These are phyloP conservation scores for Bufotes viridis DNA, from an alignment of 2,797 vertebrate genomes.

Conservation along the genomic window DNA sequence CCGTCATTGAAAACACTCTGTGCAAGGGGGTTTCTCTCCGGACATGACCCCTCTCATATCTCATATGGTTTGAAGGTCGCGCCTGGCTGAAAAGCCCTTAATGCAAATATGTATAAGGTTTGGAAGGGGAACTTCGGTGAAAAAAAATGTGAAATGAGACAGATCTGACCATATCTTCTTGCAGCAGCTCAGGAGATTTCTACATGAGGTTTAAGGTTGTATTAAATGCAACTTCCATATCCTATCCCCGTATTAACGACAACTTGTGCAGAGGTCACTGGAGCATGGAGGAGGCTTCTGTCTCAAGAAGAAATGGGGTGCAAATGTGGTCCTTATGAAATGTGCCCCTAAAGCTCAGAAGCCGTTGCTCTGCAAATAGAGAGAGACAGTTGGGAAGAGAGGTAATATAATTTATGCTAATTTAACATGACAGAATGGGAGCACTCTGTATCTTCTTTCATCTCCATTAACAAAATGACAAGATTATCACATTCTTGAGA, in stretches of 20 bases:
- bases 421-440: constrained; percentile 59
- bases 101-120: not conserved
- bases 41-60: not conserved
- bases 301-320: not conserved
- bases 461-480: constrained; percentile 49
- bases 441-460: constrained; percentile 37
- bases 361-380: constrained; percentile 29
- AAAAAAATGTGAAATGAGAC: not conserved
- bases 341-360: constrained; percentile 26
- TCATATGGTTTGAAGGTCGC: not conserved
- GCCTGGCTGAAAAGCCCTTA: not conserved
- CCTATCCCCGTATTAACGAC: not conserved
- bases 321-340: constrained; percentile 2
- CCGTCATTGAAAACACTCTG: no score
- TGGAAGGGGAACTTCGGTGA: not conserved
- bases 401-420: constrained; percentile 53
- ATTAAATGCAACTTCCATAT: not conserved
- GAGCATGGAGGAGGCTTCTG: not conserved
- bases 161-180: not conserved
- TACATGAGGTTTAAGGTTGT: not conserved
- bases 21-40: no score
- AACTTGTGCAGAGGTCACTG: not conserved
- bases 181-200: not conserved
- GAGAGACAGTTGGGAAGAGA: constrained; percentile 49
- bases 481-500: constrained; percentile 45